Conservation (phyloP, 2,113 vertebrate genomes). For the Pelusios castaneus region DNA sequence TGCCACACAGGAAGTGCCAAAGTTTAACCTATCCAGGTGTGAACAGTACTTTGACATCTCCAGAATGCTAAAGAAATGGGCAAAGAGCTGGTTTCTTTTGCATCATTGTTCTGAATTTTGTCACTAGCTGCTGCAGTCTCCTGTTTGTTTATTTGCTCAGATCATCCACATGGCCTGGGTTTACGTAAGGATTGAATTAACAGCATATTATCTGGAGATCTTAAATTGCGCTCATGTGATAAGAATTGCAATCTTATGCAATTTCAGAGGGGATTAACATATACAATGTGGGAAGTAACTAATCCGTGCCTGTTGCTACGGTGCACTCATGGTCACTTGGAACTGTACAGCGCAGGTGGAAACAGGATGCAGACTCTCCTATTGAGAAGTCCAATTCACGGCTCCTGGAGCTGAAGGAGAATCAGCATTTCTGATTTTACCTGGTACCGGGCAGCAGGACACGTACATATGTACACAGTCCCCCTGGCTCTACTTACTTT, state of each 20-base stretch:
- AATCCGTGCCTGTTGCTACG: not conserved
- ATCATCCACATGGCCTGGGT: conserved; percentile 66
- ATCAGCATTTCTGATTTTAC: not conserved
- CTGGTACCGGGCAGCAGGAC: conserved; percentile 20
- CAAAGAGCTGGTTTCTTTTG: conserved; percentile 35
- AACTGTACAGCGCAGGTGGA: not conserved
- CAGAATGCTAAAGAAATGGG: conserved; percentile 5
- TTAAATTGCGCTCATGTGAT: conserved; percentile 50
- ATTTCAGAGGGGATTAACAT: conserved; percentile 60
- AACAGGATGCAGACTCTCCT: not conserved
- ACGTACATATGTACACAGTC: not conserved
- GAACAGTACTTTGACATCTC: conserved; percentile 37
- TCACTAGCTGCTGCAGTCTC: conserved; percentile 39
- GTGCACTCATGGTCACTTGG: not conserved
- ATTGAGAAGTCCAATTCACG: not conserved
- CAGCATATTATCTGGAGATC: conserved; percentile 64
- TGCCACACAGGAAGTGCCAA: not conserved
- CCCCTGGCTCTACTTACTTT: not conserved
- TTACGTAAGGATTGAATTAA: conserved; percentile 68
- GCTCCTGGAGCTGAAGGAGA: not conserved
- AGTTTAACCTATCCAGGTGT: not conserved
- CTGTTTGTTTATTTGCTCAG: conserved; percentile 64
- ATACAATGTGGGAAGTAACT: not conserved
- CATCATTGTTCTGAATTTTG: conserved; percentile 3
- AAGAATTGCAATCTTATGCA: conserved; percentile 57